Conservation (phyloP, 2,888 invertebrate genomes). For the Sympetrum striolatum region DNA sequence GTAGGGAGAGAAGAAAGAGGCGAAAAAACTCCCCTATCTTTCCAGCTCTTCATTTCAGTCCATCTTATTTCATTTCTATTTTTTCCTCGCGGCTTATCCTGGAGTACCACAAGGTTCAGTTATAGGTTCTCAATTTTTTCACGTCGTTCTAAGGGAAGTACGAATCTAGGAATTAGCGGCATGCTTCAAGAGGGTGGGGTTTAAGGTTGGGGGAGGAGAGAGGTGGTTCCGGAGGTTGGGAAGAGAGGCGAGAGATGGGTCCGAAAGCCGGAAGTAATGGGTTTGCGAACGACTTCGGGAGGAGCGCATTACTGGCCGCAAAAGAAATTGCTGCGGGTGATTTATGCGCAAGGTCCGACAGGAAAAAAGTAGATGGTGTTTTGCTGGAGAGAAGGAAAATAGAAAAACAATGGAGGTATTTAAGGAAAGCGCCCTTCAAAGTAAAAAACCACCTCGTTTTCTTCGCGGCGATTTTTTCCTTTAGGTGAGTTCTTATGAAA, state of each 20-base stretch:
- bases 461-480: neutral
- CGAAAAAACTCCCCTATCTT: neutral
- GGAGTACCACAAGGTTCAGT: neutral
- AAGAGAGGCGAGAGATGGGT: neutral
- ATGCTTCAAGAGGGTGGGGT: neutral
- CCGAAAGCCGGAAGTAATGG: slow-evolving; percentile 34
- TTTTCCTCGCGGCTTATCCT: neutral
- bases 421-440: neutral
- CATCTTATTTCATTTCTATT: neutral
- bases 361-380: neutral
- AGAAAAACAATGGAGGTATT: neutral
- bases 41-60: neutral
- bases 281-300: slow-evolving; percentile 31
- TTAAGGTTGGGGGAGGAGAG: neutral
- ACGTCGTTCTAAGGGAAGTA: neutral
- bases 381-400: neutral
- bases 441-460: neutral
- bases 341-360: neutral
- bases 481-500: too few species aligned
- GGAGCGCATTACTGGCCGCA: neutral
- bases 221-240: neutral
- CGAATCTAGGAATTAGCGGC: neutral
- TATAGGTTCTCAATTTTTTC: neutral
- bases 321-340: slow-evolving; percentile 18
- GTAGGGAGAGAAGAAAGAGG: neutral